phyloP scores from a whole-genome alignment of 2,888 invertebrate genomes.

The Cylloceria caligata region DNA sequence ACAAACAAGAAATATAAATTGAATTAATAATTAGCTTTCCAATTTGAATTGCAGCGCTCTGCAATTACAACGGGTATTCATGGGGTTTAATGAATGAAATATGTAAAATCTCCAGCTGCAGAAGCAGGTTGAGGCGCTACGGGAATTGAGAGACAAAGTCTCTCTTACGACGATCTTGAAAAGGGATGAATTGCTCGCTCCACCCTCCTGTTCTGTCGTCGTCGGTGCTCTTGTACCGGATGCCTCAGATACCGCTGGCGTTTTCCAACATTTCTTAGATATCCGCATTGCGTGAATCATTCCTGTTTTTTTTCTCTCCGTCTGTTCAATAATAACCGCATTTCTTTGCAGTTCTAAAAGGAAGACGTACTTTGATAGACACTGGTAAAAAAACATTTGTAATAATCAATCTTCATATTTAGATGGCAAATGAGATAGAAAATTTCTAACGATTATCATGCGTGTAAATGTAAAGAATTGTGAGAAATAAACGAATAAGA shows the following conservation, averaged over 20 bases:
- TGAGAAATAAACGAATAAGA: neutral
- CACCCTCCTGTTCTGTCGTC: neutral
- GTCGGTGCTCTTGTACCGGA: neutral
- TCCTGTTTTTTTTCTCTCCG: neutral
- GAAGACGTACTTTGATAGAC: neutral
- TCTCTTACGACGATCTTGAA: neutral
- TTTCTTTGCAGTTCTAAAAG: neutral
- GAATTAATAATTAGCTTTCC: neutral
- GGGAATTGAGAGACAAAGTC: conserved; percentile 8
- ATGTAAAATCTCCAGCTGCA: conserved; percentile 3
- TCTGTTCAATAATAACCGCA: neutral
- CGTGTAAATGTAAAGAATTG: neutral
- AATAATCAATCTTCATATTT: neutral
- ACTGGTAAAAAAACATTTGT: neutral
- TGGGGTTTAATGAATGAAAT: conserved; percentile 27
- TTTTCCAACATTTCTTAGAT: neutral
- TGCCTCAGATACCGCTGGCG: neutral
- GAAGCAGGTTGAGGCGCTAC: neutral
- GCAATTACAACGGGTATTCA: conserved; percentile 25
- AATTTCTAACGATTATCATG: neutral
- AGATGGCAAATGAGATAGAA: neutral
- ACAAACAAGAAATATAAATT: neutral
- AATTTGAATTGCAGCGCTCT: conserved; percentile 9
- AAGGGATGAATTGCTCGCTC: conserved; percentile 6
- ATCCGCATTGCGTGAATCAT: neutral